Evolutionary conservation across 2,888 invertebrate genomes (phyloP).

Genomic region (Julus scanicus): DNA sequence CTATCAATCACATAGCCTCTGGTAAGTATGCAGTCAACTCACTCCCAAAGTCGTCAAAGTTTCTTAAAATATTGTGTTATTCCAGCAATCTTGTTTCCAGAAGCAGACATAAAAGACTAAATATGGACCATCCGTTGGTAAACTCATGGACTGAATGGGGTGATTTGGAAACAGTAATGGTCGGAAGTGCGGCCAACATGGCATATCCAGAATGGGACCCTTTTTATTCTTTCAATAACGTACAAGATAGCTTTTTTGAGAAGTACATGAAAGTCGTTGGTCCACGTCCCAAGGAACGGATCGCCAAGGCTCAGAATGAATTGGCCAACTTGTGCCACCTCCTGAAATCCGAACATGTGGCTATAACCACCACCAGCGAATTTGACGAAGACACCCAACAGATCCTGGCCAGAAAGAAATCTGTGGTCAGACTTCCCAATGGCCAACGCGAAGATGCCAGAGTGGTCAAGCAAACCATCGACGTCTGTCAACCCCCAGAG

Average conservation of each 20-base stretch:
- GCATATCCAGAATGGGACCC: not conserved
- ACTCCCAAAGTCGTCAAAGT: too few relatives aligned
- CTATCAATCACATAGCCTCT: too few relatives aligned
- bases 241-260: not conserved
- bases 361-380: not conserved
- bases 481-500: not conserved
- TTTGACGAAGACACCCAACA: not conserved
- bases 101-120: not conserved
- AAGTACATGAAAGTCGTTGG: not conserved
- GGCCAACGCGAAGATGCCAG: not conserved
- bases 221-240: not conserved
- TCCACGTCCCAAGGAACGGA: not conserved
- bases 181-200: not conserved
- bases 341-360: not conserved
- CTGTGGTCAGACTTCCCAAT: not conserved
- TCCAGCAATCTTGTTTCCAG: too few relatives aligned
- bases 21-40: too few relatives aligned
- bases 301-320: not conserved
- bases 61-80: too few relatives aligned
- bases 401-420: not conserved
- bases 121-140: not conserved
- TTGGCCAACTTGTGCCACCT: constrained; percentile 4
- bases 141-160: not conserved
- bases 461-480: not conserved
- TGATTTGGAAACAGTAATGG: not conserved